phyloP scores from a whole-genome alignment of 1,140 invertebrate genomes.

The Saccostrea glomerata region DNA sequence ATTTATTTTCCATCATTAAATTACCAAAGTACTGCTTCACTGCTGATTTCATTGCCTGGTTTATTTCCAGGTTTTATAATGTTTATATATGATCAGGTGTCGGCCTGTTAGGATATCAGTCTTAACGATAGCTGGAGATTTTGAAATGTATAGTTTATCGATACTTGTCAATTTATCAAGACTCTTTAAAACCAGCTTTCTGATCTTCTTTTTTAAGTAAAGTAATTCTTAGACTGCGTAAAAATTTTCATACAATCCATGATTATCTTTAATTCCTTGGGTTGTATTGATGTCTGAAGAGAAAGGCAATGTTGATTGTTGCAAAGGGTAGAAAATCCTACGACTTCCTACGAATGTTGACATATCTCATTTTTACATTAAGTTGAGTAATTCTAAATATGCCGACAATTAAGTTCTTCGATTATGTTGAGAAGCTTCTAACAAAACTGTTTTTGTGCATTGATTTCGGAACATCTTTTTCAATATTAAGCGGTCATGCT shows the following conservation, averaged over 20 bases:
- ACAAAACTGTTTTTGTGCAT: background rate
- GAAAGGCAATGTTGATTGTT: background rate
- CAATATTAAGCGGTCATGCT: background rate
- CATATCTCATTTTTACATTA: slow-evolving; percentile 1
- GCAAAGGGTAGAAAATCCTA: background rate
- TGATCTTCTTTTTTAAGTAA: slow-evolving; percentile 29
- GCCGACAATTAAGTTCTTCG: background rate
- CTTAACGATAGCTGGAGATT: background rate
- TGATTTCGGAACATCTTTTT: slow-evolving; percentile 29
- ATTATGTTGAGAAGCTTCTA: background rate
- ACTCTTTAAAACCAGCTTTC: background rate
- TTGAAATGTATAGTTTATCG: slow-evolving; percentile 25
- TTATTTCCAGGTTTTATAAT: background rate
- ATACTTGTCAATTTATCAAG: slow-evolving; percentile 22
- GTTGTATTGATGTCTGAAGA: background rate
- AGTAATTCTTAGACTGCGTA: background rate
- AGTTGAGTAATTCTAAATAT: slow-evolving; percentile 33
- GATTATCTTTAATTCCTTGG: background rate
- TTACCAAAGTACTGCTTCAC: too few relatives aligned
- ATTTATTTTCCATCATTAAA: too few relatives aligned
- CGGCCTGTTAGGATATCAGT: background rate
- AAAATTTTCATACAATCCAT: background rate
- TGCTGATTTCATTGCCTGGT: background rate
- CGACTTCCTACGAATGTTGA: slow-evolving; percentile 10
- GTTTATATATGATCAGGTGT: slow-evolving; percentile 34